Conservation (phyloP, 2,113 vertebrate species). For the Silurus meridionalis region DNA sequence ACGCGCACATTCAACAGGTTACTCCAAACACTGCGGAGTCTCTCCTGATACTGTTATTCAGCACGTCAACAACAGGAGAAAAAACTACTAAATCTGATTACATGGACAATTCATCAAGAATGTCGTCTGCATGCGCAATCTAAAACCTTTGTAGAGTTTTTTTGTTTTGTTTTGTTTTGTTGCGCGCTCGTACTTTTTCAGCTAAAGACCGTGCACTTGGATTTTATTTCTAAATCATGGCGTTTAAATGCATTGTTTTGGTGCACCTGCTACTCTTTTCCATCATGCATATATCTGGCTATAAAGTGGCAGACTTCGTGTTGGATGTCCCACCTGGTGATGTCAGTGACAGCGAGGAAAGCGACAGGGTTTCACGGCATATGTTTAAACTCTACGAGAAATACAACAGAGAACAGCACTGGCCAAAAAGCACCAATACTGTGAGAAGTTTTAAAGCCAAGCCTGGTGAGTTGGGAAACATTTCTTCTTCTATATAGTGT, state of each 20-base stretch:
- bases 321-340: slow-evolving; percentile 46
- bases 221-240: slow-evolving; percentile 54
- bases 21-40: not conserved
- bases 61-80: not conserved
- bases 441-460: slow-evolving; percentile 85
- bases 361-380: slow-evolving; percentile 79
- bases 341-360: slow-evolving; percentile 57
- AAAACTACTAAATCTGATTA: not conserved
- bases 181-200: not conserved
- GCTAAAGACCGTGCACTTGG: slow-evolving; percentile 25
- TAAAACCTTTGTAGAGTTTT: not conserved
- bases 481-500: not conserved
- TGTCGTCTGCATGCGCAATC: not conserved
- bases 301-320: slow-evolving; percentile 48
- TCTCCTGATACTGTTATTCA: not conserved
- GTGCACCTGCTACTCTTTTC: slow-evolving; percentile 60
- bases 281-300: slow-evolving; percentile 34
- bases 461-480: slow-evolving; percentile 33
- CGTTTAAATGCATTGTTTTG: slow-evolving; percentile 50
- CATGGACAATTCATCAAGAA: not conserved
- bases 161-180: too few relatives aligned
- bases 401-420: slow-evolving; percentile 77
- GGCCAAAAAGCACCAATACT: slow-evolving; percentile 83
- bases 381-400: slow-evolving; percentile 91
- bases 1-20: slow-evolving; percentile 60